Conservation (phyloP, 2,888 invertebrate species). For the Aethes cnicana region DNA sequence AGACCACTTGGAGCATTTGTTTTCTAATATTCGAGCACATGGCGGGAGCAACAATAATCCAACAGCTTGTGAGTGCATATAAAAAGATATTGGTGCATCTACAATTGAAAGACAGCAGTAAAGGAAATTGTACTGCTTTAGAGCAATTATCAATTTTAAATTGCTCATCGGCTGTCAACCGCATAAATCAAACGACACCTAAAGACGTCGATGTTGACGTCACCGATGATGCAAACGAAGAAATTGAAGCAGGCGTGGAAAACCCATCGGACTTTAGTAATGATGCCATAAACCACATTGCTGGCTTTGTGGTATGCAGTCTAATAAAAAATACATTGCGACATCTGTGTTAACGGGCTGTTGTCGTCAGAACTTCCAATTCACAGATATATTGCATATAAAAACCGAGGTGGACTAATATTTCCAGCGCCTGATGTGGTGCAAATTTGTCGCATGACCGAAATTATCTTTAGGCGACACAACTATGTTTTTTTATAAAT, state of each 20-base stretch:
- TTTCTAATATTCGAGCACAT: conserved; percentile 31
- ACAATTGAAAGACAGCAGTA: conserved; percentile 18
- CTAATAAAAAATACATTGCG: conserved; percentile 33
- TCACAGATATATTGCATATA: conserved; percentile 25
- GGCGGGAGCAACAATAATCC: conserved; percentile 35
- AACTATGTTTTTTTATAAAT: neutral
- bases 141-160: conserved; percentile 25
- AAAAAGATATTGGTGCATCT: conserved; percentile 34
- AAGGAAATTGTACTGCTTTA: conserved; percentile 26
- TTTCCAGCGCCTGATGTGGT: conserved; percentile 34
- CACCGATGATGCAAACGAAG: conserved; percentile 21
- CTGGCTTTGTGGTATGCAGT: conserved; percentile 33
- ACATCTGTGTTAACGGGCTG: conserved; percentile 30
- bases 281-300: conserved; percentile 29
- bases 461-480: neutral
- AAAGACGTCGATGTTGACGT: neutral
- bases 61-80: conserved; percentile 33
- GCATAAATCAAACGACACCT: conserved; percentile 20
- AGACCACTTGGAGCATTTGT: conserved; percentile 33
- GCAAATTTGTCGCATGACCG: conserved; percentile 30
- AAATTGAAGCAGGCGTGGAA: conserved; percentile 11
- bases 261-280: conserved; percentile 19
- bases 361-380: conserved; percentile 1
- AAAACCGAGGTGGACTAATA: conserved; percentile 34
- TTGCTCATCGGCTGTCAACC: conserved; percentile 25